Percentiles rank a stretch among this genome's conserved stretches.
These are phyloP conservation scores for Dreissena rostriformis DNA, from an alignment of 1,140 invertebrate species.

Conservation along the genomic window DNA sequence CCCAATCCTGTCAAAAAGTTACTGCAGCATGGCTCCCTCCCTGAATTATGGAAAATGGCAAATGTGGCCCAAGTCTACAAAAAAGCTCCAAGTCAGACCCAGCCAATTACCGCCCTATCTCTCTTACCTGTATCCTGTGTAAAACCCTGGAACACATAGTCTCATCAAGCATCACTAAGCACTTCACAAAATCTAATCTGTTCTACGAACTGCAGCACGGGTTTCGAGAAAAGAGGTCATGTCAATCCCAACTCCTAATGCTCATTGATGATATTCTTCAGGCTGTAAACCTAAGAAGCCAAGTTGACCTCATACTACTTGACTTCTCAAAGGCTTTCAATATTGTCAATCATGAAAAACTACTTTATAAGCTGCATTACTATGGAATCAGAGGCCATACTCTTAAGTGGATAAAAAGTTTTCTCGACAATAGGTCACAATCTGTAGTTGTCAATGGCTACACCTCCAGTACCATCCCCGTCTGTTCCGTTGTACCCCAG, in stretches of 20 bases:
- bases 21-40: not conserved
- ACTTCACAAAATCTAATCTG: slow-evolving; percentile 12
- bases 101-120: slow-evolving; percentile 33
- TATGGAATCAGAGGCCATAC: slow-evolving; percentile 35
- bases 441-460: slow-evolving; percentile 51
- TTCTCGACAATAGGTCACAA: slow-evolving; percentile 46
- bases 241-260: slow-evolving; percentile 4
- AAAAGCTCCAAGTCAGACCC: slow-evolving; percentile 21
- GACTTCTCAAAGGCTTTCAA: slow-evolving; percentile 63
- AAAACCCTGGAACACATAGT: slow-evolving; percentile 50
- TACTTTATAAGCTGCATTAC: slow-evolving; percentile 48
- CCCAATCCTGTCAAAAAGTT: slow-evolving; percentile 4
- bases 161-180: slow-evolving; percentile 15
- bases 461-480: slow-evolving; percentile 23
- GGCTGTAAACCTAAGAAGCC: not conserved
- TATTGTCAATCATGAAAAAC: slow-evolving; percentile 56
- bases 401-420: slow-evolving; percentile 53
- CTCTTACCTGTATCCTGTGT: slow-evolving; percentile 30
- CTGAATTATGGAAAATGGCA: not conserved
- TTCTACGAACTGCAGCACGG: slow-evolving; percentile 42
- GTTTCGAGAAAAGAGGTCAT: slow-evolving; percentile 45
- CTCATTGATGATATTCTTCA: not conserved
- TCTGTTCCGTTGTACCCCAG: slow-evolving; percentile 51
- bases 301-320: slow-evolving; percentile 42
- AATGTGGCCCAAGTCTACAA: slow-evolving; percentile 15